A percentile compares a stretch with the other conserved stretches of the same genome.
Evolutionary conservation across 2,797 vertebrate species (phyloP).

Genomic region (Chrysocyon brachyurus): DNA sequence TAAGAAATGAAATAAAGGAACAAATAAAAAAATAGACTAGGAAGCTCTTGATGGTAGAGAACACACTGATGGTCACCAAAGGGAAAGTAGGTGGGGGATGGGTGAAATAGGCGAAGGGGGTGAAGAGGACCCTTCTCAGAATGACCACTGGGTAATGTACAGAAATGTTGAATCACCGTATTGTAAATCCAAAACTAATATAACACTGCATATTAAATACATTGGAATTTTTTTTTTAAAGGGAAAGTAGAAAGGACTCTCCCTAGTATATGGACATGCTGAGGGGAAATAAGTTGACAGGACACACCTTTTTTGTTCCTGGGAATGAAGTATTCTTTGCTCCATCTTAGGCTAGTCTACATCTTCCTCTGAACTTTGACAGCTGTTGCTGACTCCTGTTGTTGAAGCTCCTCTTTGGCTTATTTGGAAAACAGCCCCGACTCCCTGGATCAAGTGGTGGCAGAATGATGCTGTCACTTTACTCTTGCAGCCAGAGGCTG

Average conservation of each 20-base stretch:
- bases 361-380: neutral
- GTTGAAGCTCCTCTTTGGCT: fast-evolving
- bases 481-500: neutral
- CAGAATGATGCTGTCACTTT: neutral
- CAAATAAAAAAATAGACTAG: neutral
- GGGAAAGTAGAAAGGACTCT: neutral
- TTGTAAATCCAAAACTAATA: neutral
- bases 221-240: neutral
- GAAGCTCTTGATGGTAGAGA: neutral
- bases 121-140: neutral
- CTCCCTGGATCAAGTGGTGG: fast-evolving
- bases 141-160: neutral
- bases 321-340: neutral
- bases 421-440: neutral
- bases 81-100: neutral
- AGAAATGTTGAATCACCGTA: neutral
- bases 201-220: neutral
- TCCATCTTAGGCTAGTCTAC: fast-evolving
- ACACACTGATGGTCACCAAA: neutral
- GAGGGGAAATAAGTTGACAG: neutral
- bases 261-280: fast-evolving
- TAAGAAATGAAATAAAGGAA: neutral
- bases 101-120: neutral
- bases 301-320: fast-evolving
- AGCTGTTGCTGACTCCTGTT: fast-evolving